Conservation (phyloP, 2,797 vertebrate genomes). For the Botia kubotai region DNA sequence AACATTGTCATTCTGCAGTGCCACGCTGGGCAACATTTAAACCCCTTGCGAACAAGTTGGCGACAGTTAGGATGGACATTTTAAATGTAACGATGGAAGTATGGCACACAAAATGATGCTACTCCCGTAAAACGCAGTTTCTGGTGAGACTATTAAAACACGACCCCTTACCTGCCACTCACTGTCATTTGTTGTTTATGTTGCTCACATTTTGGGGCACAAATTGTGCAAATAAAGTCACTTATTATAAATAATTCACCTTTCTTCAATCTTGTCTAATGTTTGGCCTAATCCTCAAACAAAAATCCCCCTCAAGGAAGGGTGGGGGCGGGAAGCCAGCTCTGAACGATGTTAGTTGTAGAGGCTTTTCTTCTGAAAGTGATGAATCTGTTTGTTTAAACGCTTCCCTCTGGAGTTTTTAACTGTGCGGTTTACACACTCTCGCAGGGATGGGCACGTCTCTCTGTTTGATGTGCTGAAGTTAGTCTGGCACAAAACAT, state of each 20-base stretch:
- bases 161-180: no score
- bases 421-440: constrained; percentile 16
- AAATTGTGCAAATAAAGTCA: constrained; percentile 1
- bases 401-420: constrained; percentile 34
- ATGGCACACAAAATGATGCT: not conserved
- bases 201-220: no score
- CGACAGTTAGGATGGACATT: not conserved
- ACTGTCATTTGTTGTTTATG: no score
- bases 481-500: constrained; percentile 36
- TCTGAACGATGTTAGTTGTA: constrained; percentile 9
- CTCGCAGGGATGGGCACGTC: constrained; percentile 3
- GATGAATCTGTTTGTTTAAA: constrained; percentile 42
- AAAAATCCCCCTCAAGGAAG: constrained; percentile 14
- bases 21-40: not conserved
- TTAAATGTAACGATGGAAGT: not conserved
- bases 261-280: constrained; percentile 13
- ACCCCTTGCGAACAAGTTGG: not conserved
- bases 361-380: constrained; percentile 17
- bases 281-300: constrained; percentile 3
- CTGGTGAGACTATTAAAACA: no score
- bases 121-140: not conserved
- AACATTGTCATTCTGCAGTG: not conserved
- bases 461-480: constrained; percentile 32
- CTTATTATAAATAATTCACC: constrained; percentile 18
- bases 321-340: constrained; percentile 29